Evolutionary conservation across 2,797 vertebrate species (phyloP), one percentile per base, ranked within the genome.

Genomic region (Manis pentadactyla): DNA sequence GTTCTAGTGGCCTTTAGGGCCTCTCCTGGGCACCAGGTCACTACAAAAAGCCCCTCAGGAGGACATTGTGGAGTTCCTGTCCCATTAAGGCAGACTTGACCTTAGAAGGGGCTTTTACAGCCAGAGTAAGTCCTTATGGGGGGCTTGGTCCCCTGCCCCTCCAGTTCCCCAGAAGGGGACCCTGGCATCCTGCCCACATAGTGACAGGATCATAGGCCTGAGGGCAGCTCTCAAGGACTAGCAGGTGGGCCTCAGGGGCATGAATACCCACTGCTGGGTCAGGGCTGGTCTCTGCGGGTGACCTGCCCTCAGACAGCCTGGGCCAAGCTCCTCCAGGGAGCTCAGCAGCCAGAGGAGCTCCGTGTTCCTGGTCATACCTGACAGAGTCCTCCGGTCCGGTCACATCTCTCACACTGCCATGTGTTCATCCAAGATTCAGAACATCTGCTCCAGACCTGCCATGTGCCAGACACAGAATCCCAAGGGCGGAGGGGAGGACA

Each of bases 331-430:
- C 34, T 29, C 1, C 3, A 74, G 69, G 21, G 3, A 34, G 66
- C 57, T 75, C 34, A 2, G 61, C 0, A 11, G 53, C 59, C 39
- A 55, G 53, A 15, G 31, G 71, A 42, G 25, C 18, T 64, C 23
- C 0, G 1, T 14, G 74, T 8, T 29, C 63, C 87, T 57, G 51
- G 39, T 53, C 53, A 3, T 2, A 13, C 37, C 7, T 19, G 13
- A 14, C 34, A 17, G 19, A n/a, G 37, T 18, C 53, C 79, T 91
- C 46, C 14, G 53, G 87, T 57, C 57, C 14, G 42, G 18, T 27
- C 23, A 2, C 9, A 42, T 7, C 31, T 29, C 74, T 81, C 1
- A 0, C 11, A 21, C 37, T 13, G 9, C 42, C 1, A 0, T 27
- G 14, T 15, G 2, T 63, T 69, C 15, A 21, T 25, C 42, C n/a